Evolutionary conservation across 2,113 vertebrate species (phyloP).

Genomic region (Thymallus thymallus): DNA sequence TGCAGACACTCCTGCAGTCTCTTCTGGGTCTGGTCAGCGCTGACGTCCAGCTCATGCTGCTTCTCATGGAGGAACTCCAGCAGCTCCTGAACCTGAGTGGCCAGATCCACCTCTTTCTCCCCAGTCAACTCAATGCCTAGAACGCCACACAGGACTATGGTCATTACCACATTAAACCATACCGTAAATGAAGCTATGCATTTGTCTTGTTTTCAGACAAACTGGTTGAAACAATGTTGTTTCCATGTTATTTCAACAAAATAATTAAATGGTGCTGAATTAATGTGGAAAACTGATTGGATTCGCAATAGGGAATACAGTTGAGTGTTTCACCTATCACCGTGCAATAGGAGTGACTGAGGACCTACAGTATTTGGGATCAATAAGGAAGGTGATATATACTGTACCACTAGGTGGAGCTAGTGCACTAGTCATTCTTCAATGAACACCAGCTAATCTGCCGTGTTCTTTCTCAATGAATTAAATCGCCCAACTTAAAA

Average conservation of each 20-base stretch:
- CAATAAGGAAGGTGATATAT: not conserved
- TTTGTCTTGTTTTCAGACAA: no score
- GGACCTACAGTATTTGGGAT: no score
- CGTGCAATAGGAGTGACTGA: no score
- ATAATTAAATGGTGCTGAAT: no score
- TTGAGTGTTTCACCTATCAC: no score
- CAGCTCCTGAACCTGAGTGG: slow-evolving; percentile 96
- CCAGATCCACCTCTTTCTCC: slow-evolving; percentile 96
- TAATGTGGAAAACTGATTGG: no score
- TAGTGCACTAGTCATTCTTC: slow-evolving; percentile 15
- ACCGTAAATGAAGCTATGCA: no score
- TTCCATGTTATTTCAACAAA: no score
- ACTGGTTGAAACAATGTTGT: no score
- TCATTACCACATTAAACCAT: not conserved
- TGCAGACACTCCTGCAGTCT: slow-evolving; percentile 92
- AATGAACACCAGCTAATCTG: not conserved
- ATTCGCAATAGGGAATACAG: no score
- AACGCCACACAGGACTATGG: slow-evolving; percentile 28
- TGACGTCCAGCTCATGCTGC: slow-evolving; percentile 92
- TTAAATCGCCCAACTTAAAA: not conserved
- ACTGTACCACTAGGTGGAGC: slow-evolving; percentile 38
- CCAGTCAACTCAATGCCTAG: slow-evolving; percentile 94
- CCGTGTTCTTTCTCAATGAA: not conserved
- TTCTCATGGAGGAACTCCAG: slow-evolving; percentile 98
- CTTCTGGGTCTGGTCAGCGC: slow-evolving; percentile 90